These are phyloP conservation scores for Monopterus albus DNA, from an alignment of 2,113 vertebrate genomes.

Conservation along the genomic window DNA sequence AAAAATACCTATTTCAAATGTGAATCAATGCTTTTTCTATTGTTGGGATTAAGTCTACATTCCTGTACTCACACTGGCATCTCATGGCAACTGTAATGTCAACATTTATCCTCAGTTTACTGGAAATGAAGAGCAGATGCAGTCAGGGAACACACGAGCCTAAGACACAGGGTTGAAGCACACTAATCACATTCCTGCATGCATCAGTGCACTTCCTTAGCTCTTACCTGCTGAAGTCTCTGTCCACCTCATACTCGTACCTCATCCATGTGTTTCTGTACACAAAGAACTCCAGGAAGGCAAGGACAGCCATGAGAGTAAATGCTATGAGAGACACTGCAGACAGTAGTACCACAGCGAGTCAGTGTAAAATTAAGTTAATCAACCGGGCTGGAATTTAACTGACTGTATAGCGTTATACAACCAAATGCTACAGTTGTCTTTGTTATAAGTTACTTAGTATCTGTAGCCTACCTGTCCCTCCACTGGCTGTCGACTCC, in stretches of 20 bases:
- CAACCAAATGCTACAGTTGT: no score
- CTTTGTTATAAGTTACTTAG: no score
- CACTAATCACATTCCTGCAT: not conserved
- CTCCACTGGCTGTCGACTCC: slow-evolving; percentile 88
- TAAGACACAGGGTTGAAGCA: not conserved
- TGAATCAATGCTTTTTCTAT: no score
- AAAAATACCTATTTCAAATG: not conserved
- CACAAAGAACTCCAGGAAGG: slow-evolving; percentile 95
- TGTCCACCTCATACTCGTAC: slow-evolving; percentile 98
- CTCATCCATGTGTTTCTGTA: slow-evolving; percentile 98
- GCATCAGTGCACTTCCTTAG: not conserved
- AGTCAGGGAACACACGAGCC: not conserved
- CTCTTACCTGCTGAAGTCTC: slow-evolving; percentile 92
- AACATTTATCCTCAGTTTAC: slow-evolving; percentile 96
- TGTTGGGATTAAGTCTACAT: accelerated
- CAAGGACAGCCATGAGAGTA: slow-evolving; percentile 90
- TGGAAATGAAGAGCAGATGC: slow-evolving; percentile 70
- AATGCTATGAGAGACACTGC: slow-evolving; percentile 96
- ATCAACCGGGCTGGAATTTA: no score
- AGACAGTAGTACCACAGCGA: not conserved
- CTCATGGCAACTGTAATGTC: slow-evolving; percentile 99
- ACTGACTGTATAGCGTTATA: no score
- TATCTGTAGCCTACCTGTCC: no score
- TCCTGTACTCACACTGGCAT: slow-evolving; percentile 93
- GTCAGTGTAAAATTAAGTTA: no score